Evolutionary conservation across 2,113 vertebrate species (phyloP).

Genomic region (Nyctereutes procyonoides): DNA sequence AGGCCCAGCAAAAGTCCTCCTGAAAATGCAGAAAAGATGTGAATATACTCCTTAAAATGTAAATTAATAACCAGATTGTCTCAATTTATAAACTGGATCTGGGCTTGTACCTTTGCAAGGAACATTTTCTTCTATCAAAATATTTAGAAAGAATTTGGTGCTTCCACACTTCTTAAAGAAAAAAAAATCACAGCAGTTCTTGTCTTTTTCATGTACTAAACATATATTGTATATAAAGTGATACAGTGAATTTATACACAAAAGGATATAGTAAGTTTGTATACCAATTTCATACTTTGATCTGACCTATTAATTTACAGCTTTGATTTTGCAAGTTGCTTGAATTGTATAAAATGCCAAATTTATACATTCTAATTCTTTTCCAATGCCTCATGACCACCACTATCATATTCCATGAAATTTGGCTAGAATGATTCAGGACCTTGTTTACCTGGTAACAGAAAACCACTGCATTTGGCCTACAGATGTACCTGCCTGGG

Average conservation of each 20-base stretch:
- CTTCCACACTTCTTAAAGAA: not conserved
- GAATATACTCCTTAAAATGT: not conserved
- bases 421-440: not conserved
- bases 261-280: not conserved
- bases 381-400: not conserved
- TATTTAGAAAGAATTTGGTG: not conserved
- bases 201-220: not conserved
- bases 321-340: not conserved
- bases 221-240: not conserved
- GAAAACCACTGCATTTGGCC: not conserved
- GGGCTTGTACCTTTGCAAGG: not conserved
- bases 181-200: not conserved
- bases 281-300: not conserved
- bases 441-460: not conserved
- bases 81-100: not conserved
- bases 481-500: rapidly evolving
- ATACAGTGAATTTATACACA: not conserved
- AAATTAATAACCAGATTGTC: not conserved
- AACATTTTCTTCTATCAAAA: not conserved
- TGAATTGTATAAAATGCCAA: not conserved
- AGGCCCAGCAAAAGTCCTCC: not conserved
- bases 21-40: not conserved
- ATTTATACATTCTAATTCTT: not conserved
- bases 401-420: not conserved
- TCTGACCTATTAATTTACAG: not conserved